A percentile compares a stretch with the other conserved stretches of the same genome.
Evolutionary conservation across 2,888 invertebrate species (phyloP).

Genomic region (Xanthia togata): DNA sequence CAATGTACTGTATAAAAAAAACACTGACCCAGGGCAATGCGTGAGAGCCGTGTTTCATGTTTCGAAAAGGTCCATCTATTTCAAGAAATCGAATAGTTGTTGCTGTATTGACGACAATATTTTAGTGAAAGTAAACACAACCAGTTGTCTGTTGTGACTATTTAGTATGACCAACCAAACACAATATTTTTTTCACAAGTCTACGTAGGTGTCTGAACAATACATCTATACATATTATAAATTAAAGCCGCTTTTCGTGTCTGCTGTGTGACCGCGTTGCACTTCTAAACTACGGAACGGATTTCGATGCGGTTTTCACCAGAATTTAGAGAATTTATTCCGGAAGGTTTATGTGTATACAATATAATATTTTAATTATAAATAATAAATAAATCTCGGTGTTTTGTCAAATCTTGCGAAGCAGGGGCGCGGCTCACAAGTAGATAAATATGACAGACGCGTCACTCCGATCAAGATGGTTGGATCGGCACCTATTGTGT

Average conservation of each 20-base stretch:
- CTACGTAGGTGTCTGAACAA: neutral
- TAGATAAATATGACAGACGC: constrained; percentile 63
- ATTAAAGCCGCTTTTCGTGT: too few species aligned
- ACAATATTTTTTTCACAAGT: neutral
- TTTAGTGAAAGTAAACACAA: neutral
- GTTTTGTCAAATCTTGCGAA: neutral
- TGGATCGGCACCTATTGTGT: constrained; percentile 64
- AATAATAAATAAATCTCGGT: neutral
- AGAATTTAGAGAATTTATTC: neutral
- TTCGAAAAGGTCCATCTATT: neutral
- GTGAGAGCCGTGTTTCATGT: neutral
- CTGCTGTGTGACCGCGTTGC: too few species aligned
- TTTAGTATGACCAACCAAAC: constrained; percentile 9
- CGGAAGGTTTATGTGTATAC: neutral
- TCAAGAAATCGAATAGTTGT: neutral
- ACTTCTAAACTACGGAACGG: too few species aligned
- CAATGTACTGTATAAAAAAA: too few species aligned
- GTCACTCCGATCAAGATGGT: constrained; percentile 64
- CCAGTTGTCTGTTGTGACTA: neutral
- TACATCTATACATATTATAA: neutral
- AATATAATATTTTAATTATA: too few species aligned
- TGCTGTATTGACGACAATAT: neutral
- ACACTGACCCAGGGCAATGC: too few species aligned
- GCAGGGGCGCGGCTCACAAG: neutral
- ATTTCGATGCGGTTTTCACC: neutral